A percentile compares a stretch with the other conserved stretches of the same genome.
Evolutionary conservation across 2,113 vertebrate genomes (phyloP).

Genomic region (Pachycephala philippinensis): DNA sequence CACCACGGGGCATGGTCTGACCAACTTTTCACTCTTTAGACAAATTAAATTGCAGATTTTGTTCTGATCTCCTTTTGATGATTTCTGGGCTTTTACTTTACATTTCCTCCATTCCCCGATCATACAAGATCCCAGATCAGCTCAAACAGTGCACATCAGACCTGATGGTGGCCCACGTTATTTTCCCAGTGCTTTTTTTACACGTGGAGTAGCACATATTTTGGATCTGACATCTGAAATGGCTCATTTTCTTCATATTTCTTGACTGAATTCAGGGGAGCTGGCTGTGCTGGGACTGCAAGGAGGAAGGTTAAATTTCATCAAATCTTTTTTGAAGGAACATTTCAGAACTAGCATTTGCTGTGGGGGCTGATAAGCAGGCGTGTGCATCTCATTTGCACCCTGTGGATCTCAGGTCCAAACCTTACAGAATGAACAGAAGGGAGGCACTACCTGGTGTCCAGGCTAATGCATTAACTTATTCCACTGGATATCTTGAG

Average conservation of each 20-base stretch:
- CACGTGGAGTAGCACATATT: background rate
- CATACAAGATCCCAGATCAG: background rate
- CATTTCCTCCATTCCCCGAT: background rate
- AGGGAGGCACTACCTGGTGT: background rate
- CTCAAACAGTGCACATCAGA: background rate
- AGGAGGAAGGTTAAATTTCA: background rate
- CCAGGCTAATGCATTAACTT: background rate
- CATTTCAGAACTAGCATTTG: background rate
- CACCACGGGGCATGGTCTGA: accelerated
- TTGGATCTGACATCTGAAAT: background rate
- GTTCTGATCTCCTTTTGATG: background rate
- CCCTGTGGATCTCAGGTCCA: background rate
- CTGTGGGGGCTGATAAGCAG: background rate
- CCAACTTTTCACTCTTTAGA: background rate
- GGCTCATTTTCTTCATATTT: background rate
- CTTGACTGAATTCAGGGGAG: background rate
- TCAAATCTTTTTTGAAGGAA: background rate
- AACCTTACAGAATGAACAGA: background rate
- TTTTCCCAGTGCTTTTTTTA: background rate
- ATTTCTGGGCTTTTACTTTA: background rate
- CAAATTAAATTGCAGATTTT: background rate
- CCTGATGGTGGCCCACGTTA: background rate
- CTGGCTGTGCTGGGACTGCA: background rate
- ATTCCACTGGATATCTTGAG: background rate
- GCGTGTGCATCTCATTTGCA: background rate